Evolutionary conservation across 2,888 invertebrate genomes (phyloP).

Genomic region (Temnothorax rugatulus): DNA sequence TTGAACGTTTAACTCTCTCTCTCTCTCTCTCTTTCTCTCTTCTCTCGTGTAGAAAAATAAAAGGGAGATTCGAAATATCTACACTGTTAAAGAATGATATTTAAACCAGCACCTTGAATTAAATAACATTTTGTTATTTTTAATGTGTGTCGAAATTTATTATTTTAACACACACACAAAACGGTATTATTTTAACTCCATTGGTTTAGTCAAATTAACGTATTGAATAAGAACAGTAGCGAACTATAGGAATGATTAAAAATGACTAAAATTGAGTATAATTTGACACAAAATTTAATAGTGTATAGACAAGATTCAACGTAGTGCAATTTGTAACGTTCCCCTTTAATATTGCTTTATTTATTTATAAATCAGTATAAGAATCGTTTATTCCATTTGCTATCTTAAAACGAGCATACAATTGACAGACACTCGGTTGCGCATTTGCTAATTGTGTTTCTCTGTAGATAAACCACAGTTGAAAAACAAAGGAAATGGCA

Average conservation of each 20-base stretch:
- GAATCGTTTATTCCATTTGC: not conserved
- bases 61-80: not conserved
- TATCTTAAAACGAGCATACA: not conserved
- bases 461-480: slow-evolving; percentile 86
- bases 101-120: too few species aligned
- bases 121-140: too few species aligned
- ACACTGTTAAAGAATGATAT: too few species aligned
- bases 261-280: too few species aligned
- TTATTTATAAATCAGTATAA: not conserved
- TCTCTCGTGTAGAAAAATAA: not conserved
- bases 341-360: not conserved
- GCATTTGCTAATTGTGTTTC: not conserved
- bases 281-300: too few species aligned
- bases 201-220: too few species aligned
- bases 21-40: not conserved
- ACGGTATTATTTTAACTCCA: too few species aligned
- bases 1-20: not conserved
- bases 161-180: too few species aligned
- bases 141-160: too few species aligned
- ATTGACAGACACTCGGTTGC: not conserved
- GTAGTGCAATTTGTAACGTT: not conserved
- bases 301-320: not conserved
- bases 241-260: too few species aligned
- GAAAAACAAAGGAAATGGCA: slow-evolving; percentile 77
- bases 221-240: too few species aligned